A percentile compares a stretch with the other conserved stretches of the same genome.
phyloP scores from a whole-genome alignment of 37 sponge, comb jelly and placozoan species.

The Ephydatia muelleri region DNA sequence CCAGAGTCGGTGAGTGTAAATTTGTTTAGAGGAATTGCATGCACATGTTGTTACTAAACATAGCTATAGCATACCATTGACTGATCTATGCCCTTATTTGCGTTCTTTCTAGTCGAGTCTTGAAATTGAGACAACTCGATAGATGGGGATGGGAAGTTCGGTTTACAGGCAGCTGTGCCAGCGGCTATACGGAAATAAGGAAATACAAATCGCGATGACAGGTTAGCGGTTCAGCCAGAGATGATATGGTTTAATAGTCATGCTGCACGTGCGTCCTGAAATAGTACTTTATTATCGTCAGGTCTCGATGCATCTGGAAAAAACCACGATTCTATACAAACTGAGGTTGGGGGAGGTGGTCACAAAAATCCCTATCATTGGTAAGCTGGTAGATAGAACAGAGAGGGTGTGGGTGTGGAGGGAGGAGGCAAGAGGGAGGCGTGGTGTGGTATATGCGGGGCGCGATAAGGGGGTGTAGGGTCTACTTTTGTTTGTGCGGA shows the following conservation, averaged over 20 bases:
- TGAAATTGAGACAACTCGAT: neutral
- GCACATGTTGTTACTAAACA: neutral
- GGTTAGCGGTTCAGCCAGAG: conserved; percentile 7
- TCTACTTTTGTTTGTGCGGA: no score
- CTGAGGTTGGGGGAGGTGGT: conserved; percentile 90
- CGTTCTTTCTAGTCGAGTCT: no score
- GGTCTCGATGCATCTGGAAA: conserved; percentile 93
- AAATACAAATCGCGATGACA: conserved; percentile 32
- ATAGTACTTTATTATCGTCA: conserved; percentile 3
- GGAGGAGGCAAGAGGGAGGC: neutral
- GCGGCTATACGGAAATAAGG: conserved; percentile 18
- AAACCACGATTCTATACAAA: conserved; percentile 90
- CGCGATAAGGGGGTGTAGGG: neutral
- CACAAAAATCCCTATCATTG: conserved; percentile 89
- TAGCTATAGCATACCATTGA: neutral
- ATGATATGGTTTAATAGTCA: neutral
- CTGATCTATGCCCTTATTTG: neutral
- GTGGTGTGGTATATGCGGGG: neutral
- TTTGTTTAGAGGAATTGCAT: neutral
- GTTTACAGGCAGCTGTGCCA: neutral
- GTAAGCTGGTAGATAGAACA: conserved; percentile 30
- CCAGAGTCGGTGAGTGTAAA: no score
- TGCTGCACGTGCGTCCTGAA: neutral
- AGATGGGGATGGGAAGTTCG: neutral
- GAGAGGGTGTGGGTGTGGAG: neutral